Evolutionary conservation across 2,113 vertebrate genomes (phyloP).

Genomic region (Pogona vitticeps): DNA sequence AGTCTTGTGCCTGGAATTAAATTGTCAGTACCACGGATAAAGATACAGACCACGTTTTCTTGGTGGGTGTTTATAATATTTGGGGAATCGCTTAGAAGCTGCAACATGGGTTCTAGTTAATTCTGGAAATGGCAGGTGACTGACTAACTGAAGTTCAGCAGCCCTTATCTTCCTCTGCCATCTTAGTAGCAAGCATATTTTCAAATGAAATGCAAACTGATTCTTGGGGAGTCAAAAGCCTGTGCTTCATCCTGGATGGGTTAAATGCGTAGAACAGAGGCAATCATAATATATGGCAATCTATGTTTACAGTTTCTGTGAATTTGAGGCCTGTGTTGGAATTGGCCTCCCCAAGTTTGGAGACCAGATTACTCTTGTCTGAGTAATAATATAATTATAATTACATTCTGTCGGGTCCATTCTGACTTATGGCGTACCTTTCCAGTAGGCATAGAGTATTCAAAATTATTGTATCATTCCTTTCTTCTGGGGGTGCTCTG

Average conservation of each 20-base stretch:
- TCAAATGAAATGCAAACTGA: not conserved
- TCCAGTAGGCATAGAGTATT: no score
- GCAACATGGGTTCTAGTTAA: no score
- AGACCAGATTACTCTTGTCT: not conserved
- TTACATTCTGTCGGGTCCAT: no score
- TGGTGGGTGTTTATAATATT: not conserved
- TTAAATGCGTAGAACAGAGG: no score
- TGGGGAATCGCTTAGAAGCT: not conserved
- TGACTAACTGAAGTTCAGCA: not conserved
- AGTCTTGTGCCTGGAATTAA: not conserved
- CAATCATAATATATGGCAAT: no score
- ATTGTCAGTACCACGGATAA: not conserved
- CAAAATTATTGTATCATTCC: no score
- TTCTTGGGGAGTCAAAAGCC: no score
- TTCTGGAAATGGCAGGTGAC: not conserved
- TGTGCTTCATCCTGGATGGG: not conserved
- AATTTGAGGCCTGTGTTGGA: not conserved
- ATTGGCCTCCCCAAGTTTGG: not conserved
- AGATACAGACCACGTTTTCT: not conserved
- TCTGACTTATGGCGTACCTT: no score
- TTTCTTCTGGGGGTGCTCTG: no score
- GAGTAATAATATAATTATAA: not conserved
- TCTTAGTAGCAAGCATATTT: not conserved
- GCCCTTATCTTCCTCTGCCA: no score
- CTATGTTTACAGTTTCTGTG: not conserved